Evolutionary conservation across 2,888 invertebrate species (phyloP), one percentile per base, ranked within the genome.

Genomic region (Temnothorax unifasciatus): DNA sequence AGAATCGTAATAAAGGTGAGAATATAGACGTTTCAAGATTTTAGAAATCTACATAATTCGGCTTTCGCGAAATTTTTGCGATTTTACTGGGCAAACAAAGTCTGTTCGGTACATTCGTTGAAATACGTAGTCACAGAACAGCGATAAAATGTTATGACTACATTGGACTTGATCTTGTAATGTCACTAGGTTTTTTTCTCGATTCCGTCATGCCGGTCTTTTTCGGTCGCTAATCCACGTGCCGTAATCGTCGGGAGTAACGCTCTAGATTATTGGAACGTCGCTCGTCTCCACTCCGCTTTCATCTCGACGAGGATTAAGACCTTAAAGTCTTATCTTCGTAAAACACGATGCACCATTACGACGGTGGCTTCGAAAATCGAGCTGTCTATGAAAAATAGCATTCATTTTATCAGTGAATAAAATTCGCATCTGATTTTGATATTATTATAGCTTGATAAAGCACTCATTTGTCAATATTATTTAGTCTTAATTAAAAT

Each of bases 291-390:
- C 66, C 18, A 34, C 38, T 61, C 18, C 68, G 47, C 54, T 82
- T 66, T 61, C 69, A 69, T 69, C 83, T 69, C 83, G 57, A 47
- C 76, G 44, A 81, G 90, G 90, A 91, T 91, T 91, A 92, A 90
- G 87, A 88, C 91, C 86, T 89, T 90, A 87, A 88, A 88, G 86
- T 86, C 90, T 91, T 91, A 91, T 91, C 91, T 88, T 85, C 82
- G 85, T 84, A 84, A 86, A 91, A 91, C 91, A 92, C 89, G 88
- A 86, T 81, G 81, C 87, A 82, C 85, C 68, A 59, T 82, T 83
- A 76, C 71, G 73, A 76, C 82, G 82, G 44, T 47, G 38, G 61
- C 77, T 59, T 44, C 79, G 71, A 57, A 66, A n/a, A 77, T 77
- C 54, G 77, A 68, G 50, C n/a, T 41, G 57, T 44, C 52, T 34